Evolutionary conservation across 2,113 vertebrate genomes (phyloP), one percentile per base, ranked within the genome.

Genomic region (Nerophis lumbriciformis): DNA sequence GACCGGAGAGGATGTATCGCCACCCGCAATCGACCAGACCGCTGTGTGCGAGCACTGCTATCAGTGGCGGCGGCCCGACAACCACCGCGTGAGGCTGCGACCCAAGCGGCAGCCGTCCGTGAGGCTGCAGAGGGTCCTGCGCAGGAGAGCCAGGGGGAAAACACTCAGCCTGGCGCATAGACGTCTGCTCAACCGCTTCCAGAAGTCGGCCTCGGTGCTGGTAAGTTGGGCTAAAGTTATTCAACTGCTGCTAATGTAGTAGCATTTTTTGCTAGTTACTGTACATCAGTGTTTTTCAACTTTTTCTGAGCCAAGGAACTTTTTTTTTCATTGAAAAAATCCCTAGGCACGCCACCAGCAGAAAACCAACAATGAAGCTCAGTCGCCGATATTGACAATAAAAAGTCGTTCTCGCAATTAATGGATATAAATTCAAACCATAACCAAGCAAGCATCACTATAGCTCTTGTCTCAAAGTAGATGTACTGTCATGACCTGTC

Each of bases 21-120:
- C 49, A 28, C 1, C 38, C 21, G 61, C 2, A 73, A 63, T 11
- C 0, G 53, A 28, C 77, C 83, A 47, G 72, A 83, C 66, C 61
- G 75, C 39, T 5, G 53, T 90, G 14, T 99, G 97, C 77, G 81
- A 85, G 0, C 82, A 90, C 87, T 99, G 97, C 82, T 93, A 89
- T 81, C 93, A 97, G 87, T 92, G 92, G 80, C 84, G 91, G 50
- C 73, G 83, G 71, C 89, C 92, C 13, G 91, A 85, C 73, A 91
- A 92, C 68, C 80, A 83, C 69, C 83, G 87, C 1, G 85, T 97
- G 1, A 91, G 94, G 11, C 83, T 98, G 58, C 88, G 86, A 61
- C 92, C 96, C 6, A 98, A 95, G 83, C 78, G 73, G 60, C 92
- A 77, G 47, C 61, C 92, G 14, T 91, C 93, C 4, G 81, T 84